Evolutionary conservation across 2,797 vertebrate genomes (phyloP).

Genomic region (Furcifer pardalis): DNA sequence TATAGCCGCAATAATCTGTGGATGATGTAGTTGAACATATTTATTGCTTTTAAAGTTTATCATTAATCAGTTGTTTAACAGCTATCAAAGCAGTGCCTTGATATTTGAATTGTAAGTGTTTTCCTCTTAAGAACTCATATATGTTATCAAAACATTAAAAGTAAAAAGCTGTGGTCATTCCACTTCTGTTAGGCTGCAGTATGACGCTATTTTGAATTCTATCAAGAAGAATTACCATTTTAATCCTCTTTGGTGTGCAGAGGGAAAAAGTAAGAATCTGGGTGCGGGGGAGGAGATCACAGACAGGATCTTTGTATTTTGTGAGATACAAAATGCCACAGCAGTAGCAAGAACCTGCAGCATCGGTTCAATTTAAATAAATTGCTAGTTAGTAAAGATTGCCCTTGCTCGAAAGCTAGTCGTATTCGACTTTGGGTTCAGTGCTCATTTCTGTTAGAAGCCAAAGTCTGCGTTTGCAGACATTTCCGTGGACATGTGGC

Average conservation of each 20-base stretch:
- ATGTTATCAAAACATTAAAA: conserved; percentile 34
- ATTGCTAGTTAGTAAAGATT: no score
- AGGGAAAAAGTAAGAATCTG: background rate
- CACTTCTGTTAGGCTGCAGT: conserved; percentile 21
- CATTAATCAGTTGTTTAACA: conserved; percentile 2
- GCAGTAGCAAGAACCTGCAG: no score
- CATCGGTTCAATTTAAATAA: no score
- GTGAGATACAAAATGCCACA: background rate
- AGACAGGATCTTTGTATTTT: background rate
- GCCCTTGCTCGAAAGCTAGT: no score
- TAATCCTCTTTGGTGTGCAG: background rate
- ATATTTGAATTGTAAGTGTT: background rate
- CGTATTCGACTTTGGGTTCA: no score
- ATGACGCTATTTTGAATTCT: conserved; percentile 20
- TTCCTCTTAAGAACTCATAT: conserved; percentile 17
- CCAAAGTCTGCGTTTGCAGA: no score
- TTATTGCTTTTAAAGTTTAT: background rate
- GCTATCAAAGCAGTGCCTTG: background rate
- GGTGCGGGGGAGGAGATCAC: background rate
- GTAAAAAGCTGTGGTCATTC: background rate
- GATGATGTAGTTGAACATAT: background rate
- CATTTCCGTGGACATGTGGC: no score
- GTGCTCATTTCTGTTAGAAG: no score
- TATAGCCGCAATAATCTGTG: background rate
- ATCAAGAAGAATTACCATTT: conserved; percentile 42